Evolutionary conservation across 2,797 vertebrate species (phyloP).

Genomic region (Acipenser transmontanus): DNA sequence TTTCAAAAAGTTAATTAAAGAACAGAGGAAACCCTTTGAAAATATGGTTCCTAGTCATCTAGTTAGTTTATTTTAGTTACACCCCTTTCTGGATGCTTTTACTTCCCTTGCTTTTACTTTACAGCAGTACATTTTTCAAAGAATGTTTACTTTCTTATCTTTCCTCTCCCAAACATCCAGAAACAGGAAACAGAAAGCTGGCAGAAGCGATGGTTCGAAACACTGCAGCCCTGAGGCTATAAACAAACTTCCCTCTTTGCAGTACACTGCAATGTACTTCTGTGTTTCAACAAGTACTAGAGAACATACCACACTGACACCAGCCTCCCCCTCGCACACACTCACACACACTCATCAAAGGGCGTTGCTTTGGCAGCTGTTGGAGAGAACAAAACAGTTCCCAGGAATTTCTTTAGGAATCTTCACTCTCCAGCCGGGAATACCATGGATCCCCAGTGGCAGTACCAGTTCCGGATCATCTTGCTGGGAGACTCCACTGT

Average conservation of each 20-base stretch:
- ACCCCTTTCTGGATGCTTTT: too few species aligned
- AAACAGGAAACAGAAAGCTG: background rate
- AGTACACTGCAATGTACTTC: background rate
- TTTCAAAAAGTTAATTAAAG: too few species aligned
- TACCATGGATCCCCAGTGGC: conserved; percentile 70
- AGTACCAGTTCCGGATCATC: conserved; percentile 82
- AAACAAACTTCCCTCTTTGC: background rate
- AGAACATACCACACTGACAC: too few species aligned
- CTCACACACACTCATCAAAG: background rate
- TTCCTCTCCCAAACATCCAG: background rate
- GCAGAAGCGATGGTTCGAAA: background rate
- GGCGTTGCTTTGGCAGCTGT: background rate
- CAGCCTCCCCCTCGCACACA: background rate
- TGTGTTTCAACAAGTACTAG: too few species aligned
- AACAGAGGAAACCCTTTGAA: too few species aligned
- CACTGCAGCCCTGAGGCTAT: background rate
- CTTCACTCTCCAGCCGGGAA: background rate
- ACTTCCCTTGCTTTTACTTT: too few species aligned
- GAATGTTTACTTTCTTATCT: background rate
- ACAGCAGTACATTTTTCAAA: too few species aligned
- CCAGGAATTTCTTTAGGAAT: background rate
- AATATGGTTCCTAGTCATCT: too few species aligned
- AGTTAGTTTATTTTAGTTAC: too few species aligned
- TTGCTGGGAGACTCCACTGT: conserved; percentile 80
- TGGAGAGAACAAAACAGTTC: background rate